Base-by-base conservation (phyloP, 2,888 invertebrate genomes). In the Plutella xylostella region DNA sequence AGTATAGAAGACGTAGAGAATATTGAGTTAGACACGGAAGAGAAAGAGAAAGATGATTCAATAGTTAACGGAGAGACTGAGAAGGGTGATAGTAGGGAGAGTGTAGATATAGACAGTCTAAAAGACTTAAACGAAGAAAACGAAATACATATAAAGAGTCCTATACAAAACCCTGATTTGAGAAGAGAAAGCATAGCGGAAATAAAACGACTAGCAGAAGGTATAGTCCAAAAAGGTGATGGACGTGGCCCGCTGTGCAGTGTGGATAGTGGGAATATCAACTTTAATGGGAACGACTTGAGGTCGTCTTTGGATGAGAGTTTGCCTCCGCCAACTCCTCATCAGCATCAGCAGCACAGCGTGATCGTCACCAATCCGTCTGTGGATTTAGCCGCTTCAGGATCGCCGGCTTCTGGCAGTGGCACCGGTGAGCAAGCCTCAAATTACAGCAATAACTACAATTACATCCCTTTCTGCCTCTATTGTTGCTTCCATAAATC, bases 361-460 rank as follows among this genome's bases (percentile, higher is more conserved):
- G 90, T 91, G 2, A 90, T 91, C 49, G 86, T 91, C 7, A 91
- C 91, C 0, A 89, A 91, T 58, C 89, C 90, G 0, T 90, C 90
- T 1, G 86, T 91, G 6, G 91, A 91, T 66, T 76, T 90, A 34
- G 83, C 62, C 3, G 77, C 84, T 46, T 72, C 73, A 14, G 76
- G 73, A 1, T 85, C 85, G 0, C 85, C 85, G 9, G 80, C 63
- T 5, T 83, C 82, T 28, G 72, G 72, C 15, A 80, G 73, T 14
- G 78, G 69, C 31, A 79, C 79, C 48, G 83, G 83, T 84, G n/a
- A n/a, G n/a, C n/a, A n/a, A n/a, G n/a, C n/a, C n/a, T n/a, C n/a
- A n/a, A n/a, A n/a, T n/a, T n/a, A n/a, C n/a, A n/a, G n/a, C n/a
- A n/a, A n/a, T n/a, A n/a, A n/a, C n/a, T n/a, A n/a, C n/a, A n/a